These are phyloP conservation scores for Jordanella pulchra DNA, from an alignment of 2,797 vertebrate species.

Conservation along the genomic window DNA sequence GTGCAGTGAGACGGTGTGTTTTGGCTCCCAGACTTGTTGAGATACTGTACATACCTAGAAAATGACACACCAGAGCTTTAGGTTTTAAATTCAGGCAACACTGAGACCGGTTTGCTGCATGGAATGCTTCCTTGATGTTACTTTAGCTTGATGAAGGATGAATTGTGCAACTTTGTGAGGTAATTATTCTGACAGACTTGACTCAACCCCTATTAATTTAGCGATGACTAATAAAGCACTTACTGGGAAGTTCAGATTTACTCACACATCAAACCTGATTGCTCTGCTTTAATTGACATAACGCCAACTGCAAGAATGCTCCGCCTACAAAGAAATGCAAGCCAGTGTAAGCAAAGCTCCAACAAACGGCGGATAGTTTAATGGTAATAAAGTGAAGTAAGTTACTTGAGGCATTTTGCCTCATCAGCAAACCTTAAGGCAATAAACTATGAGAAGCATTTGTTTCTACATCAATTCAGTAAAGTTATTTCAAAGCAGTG, in stretches of 20 bases:
- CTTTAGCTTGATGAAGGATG: neutral
- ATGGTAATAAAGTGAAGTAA: no score
- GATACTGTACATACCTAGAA: neutral
- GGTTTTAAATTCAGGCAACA: slow-evolving; percentile 36
- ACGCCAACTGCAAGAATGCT: no score
- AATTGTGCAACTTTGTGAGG: slow-evolving; percentile 21
- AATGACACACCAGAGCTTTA: slow-evolving; percentile 9
- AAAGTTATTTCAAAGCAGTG: no score
- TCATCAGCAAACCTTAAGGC: no score
- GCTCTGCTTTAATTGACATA: neutral
- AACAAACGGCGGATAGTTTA: no score
- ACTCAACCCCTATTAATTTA: neutral
- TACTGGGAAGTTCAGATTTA: slow-evolving; percentile 22
- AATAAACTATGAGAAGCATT: no score
- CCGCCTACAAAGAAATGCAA: no score
- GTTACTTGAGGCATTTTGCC: no score
- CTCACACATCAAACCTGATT: slow-evolving; percentile 11
- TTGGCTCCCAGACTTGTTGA: slow-evolving; percentile 27
- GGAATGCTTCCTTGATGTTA: slow-evolving; percentile 7
- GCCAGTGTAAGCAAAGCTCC: no score
- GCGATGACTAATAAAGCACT: slow-evolving; percentile 42
- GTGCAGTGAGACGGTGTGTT: slow-evolving; percentile 64
- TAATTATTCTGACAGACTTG: slow-evolving; percentile 16
- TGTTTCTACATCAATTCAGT: no score
- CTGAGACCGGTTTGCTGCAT: slow-evolving; percentile 43